A percentile compares a stretch with the other conserved stretches of the same genome.
phyloP scores from a whole-genome alignment of 2,113 vertebrate species.

The Rattus rattus region DNA sequence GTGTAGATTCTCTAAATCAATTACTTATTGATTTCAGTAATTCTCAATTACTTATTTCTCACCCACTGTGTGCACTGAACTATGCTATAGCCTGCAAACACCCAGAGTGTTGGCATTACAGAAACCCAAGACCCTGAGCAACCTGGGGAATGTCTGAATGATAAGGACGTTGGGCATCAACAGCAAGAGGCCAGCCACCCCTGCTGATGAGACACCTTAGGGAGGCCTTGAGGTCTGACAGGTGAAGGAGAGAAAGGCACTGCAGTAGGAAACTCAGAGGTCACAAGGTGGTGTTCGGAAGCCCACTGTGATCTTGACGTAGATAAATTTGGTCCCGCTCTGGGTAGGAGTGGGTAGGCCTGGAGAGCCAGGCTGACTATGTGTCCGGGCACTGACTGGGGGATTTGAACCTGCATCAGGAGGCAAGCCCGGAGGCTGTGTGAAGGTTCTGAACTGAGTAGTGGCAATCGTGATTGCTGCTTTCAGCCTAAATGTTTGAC shows the following conservation, averaged over 20 bases:
- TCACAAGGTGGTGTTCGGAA: not conserved
- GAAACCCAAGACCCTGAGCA: not conserved
- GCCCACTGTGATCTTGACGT: not conserved
- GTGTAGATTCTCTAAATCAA: not conserved
- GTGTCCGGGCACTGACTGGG: accelerated
- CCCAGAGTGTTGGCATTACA: not conserved
- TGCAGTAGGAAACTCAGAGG: not conserved
- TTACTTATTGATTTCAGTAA: too few species aligned
- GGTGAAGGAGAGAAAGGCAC: not conserved
- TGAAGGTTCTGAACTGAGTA: not conserved
- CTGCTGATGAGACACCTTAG: not conserved
- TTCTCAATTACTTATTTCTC: not conserved
- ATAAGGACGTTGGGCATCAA: not conserved
- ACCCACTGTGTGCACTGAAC: accelerated
- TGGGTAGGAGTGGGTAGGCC: accelerated
- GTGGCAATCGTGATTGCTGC: not conserved
- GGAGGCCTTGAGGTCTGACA: not conserved
- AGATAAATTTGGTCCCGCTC: too few species aligned
- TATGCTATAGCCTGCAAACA: not conserved
- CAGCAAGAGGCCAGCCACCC: not conserved
- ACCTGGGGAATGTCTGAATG: not conserved
- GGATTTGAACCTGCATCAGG: not conserved
- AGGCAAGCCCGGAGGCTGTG: not conserved
- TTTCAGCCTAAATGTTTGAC: not conserved
- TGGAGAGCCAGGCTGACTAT: too few species aligned